Percentiles rank a stretch among this genome's conserved stretches.
phyloP scores from a whole-genome alignment of 2,888 invertebrate species.

The Schizaphis graminum region DNA sequence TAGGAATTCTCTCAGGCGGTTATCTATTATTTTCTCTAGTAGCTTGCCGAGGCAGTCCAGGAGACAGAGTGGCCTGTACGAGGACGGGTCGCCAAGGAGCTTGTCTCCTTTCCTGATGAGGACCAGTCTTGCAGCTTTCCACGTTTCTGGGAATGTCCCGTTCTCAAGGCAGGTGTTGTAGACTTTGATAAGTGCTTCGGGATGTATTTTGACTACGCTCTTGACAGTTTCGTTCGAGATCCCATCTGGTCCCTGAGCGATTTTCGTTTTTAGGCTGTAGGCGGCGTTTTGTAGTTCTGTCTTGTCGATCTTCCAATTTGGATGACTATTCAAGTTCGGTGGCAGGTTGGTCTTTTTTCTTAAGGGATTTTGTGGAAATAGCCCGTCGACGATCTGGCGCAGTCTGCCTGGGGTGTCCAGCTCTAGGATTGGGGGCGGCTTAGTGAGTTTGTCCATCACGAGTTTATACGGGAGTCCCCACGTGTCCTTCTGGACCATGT shows the following conservation, averaged over 20 bases:
- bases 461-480: not conserved
- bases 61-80: not conserved
- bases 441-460: not conserved
- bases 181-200: not conserved
- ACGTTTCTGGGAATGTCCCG: not conserved
- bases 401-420: not conserved
- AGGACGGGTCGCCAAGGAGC: not conserved
- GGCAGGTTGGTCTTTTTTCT: not conserved
- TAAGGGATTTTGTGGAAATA: not conserved
- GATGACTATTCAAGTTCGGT: not conserved
- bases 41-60: not conserved
- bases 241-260: not conserved
- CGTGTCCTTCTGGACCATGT: too few species aligned
- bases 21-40: not conserved
- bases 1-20: not conserved
- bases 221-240: not conserved
- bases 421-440: not conserved
- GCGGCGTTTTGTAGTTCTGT: not conserved
- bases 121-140: not conserved
- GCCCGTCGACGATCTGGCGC: not conserved
- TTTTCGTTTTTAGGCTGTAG: not conserved
- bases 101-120: not conserved
- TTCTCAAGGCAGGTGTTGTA: not conserved
- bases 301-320: not conserved
- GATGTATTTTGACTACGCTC: fast-evolving